Evolutionary conservation across 2,888 invertebrate genomes (phyloP).

Genomic region (Spodoptera picta): DNA sequence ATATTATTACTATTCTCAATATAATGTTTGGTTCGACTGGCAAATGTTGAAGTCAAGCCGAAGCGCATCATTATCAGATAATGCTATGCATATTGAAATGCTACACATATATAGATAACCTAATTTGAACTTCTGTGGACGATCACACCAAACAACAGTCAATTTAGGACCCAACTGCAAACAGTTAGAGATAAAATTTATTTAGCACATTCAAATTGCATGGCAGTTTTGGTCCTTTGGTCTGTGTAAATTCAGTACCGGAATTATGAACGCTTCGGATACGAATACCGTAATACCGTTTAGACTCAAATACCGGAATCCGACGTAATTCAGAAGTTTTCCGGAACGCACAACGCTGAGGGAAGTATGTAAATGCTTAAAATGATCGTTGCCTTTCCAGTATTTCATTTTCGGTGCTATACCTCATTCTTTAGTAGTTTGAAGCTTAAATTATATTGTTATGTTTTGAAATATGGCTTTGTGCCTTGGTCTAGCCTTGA

Average conservation of each 20-base stretch:
- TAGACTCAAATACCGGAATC: conserved; percentile 52
- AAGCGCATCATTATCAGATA: too few relatives aligned
- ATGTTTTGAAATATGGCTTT: not conserved
- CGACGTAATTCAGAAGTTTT: conserved; percentile 52
- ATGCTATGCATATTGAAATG: too few relatives aligned
- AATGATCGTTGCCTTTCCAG: conserved; percentile 37
- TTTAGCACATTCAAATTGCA: conserved; percentile 50
- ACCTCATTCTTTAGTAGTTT: conserved; percentile 24
- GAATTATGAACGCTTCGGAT: conserved; percentile 49
- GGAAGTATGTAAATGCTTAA: conserved; percentile 51
- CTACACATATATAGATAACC: not conserved
- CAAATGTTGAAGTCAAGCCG: too few relatives aligned
- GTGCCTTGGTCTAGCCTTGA: too few relatives aligned
- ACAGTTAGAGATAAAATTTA: conserved; percentile 35
- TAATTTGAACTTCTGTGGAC: conserved; percentile 5
- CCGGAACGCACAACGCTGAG: conserved; percentile 39
- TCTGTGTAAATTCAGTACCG: conserved; percentile 43
- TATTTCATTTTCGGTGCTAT: conserved; percentile 33
- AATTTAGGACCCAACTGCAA: too few relatives aligned
- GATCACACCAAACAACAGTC: conserved; percentile 12
- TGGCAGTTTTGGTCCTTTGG: conserved; percentile 43
- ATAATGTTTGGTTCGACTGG: too few relatives aligned
- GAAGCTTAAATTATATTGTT: conserved; percentile 1
- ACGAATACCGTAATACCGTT: conserved; percentile 51
- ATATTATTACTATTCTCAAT: too few relatives aligned